Percentiles rank a stretch among this genome's conserved stretches.
Evolutionary conservation across 2,113 vertebrate genomes (phyloP).

Genomic region (Planiliza haematocheilus): DNA sequence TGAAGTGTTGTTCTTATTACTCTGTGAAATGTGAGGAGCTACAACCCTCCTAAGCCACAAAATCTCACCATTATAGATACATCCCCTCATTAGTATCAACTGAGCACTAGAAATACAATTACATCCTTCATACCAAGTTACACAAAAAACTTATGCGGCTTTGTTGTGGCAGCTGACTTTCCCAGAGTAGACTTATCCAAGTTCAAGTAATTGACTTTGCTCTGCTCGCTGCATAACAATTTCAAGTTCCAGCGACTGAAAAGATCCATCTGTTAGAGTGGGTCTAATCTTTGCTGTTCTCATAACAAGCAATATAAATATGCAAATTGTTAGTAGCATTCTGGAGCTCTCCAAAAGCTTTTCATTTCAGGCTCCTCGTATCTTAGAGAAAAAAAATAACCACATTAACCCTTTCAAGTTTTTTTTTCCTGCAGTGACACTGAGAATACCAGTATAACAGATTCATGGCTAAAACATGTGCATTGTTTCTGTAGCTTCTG

Average conservation of each 20-base stretch:
- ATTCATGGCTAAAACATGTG: neutral
- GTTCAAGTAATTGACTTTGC: constrained; percentile 40
- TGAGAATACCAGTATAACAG: neutral
- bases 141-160: neutral
- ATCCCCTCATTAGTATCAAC: neutral
- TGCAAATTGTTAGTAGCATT: constrained; percentile 51
- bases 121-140: neutral
- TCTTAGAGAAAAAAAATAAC: neutral
- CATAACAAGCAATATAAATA: constrained; percentile 56
- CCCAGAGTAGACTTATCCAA: constrained; percentile 13
- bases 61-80: neutral
- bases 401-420: constrained; percentile 1
- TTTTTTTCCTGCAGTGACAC: neutral
- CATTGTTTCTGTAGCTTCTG: neutral
- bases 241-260: constrained; percentile 38
- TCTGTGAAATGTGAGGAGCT: neutral
- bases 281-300: constrained; percentile 50
- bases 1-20: neutral
- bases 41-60: neutral
- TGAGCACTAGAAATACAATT: neutral
- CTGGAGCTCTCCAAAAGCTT: constrained; percentile 24
- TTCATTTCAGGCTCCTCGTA: constrained; percentile 34
- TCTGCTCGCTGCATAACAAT: constrained; percentile 33
- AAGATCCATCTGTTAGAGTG: constrained; percentile 51
- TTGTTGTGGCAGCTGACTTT: constrained; percentile 1